Evolutionary conservation across 1,140 invertebrate genomes (phyloP).

Genomic region (Heliconius hermathena): DNA sequence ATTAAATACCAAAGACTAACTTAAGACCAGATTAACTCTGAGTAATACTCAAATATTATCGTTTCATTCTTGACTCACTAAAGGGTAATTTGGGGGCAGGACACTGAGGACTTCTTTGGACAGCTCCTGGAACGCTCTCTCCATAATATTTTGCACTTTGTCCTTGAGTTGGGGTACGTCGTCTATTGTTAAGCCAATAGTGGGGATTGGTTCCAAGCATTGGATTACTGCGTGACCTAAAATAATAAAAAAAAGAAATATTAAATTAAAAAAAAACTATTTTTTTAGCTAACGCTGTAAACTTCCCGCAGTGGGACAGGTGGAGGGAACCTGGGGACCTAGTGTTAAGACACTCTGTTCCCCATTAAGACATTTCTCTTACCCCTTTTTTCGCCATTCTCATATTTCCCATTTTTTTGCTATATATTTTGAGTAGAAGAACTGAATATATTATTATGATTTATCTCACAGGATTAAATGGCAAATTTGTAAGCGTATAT

Average conservation of each 20-base stretch:
- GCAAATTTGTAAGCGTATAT: too few species aligned
- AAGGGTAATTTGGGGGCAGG: slow-evolving; percentile 74
- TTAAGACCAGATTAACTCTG: neutral
- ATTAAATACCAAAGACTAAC: neutral
- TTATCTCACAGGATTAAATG: too few species aligned
- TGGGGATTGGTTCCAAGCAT: slow-evolving; percentile 89
- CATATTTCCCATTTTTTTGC: too few species aligned
- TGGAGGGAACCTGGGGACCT: too few species aligned
- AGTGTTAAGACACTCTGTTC: too few species aligned
- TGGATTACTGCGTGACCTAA: slow-evolving; percentile 90
- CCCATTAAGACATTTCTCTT: too few species aligned
- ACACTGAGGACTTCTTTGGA: slow-evolving; percentile 84
- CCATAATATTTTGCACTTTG: slow-evolving; percentile 85
- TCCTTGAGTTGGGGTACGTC: slow-evolving; percentile 89
- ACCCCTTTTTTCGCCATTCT: too few species aligned
- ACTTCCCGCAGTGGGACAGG: too few species aligned
- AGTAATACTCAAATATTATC: neutral
- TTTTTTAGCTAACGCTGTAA: too few species aligned
- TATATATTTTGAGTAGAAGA: too few species aligned
- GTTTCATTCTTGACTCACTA: slow-evolving; percentile 49
- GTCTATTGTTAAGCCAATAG: slow-evolving; percentile 86
- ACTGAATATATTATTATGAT: too few species aligned
- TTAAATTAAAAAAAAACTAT: neutral
- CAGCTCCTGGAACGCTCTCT: slow-evolving; percentile 84
- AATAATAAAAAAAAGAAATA: slow-evolving; percentile 27